Evolutionary conservation across 2,888 invertebrate species (phyloP), one percentile per base, ranked within the genome.

Genomic region (Drosophila multiciliata): DNA sequence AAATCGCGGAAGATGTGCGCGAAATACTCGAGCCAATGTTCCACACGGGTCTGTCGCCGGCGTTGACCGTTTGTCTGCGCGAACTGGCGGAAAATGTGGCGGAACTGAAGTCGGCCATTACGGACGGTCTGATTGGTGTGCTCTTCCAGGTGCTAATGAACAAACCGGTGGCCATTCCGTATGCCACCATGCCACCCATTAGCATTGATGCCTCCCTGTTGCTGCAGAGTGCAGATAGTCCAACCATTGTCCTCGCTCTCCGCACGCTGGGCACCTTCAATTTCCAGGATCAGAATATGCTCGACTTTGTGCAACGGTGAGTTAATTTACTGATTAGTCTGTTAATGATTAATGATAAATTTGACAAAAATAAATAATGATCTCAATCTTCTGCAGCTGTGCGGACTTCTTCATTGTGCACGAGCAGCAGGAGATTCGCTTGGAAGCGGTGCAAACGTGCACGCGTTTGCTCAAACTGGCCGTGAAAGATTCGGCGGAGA

Each of bases 361-460:
- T 15, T 15, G 15, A 26, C 8, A 4, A 45, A 45, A 15, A 4
- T 15, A 15, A 8, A 23, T 23, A 23, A 15, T 45, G 23, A 45
- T 26, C 15, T 26, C 23, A 8, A 23, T 61, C 6, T 1, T 15
- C 55, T 53, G 3, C 32, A 92, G 98, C 70, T 98, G 98, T 92
- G 98, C 98, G 0, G 98, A 99, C 89, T 96, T 97, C 92, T 99
- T 97, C 91, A 94, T 99, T 52, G 96, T 96, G 20, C 97, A 97
- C 90, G 99, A 99, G 75, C 96, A 97, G 87, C 97, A 97, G 80
- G 98, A 98, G 92, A 96, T 99, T 5, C 95, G 98, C 32, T 93
- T 99, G 75, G 99, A 99, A 93, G 98, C 99, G 17, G 99, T 99
- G 0, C 96, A 97, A 91, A 99, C 99, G 0, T 98, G 99, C 88